Conservation (phyloP, 2,113 vertebrate species). For the Protobothrops mucrosquamatus region DNA sequence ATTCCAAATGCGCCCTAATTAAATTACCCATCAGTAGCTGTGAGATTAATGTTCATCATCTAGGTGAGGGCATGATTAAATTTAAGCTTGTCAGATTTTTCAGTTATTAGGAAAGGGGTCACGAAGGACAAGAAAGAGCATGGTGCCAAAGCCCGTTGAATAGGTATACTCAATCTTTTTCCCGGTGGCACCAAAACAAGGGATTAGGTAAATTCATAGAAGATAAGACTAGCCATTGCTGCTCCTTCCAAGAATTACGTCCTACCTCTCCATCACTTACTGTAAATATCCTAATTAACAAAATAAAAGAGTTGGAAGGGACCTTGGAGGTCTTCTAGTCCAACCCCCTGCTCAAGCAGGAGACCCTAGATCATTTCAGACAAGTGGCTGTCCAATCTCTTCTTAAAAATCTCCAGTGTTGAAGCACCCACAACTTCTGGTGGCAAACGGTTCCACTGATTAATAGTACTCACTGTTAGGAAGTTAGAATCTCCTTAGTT, state of each 20-base stretch:
- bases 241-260: background rate
- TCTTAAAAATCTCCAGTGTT: no score
- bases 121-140: background rate
- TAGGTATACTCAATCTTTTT: background rate
- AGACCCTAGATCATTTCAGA: no score
- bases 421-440: no score
- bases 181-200: background rate
- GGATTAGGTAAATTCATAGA: background rate
- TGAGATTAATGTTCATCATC: constrained; percentile 66
- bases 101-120: constrained; percentile 43
- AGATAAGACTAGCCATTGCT: background rate
- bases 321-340: no score
- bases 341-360: no score
- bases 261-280: background rate
- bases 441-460: no score
- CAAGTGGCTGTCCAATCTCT: no score
- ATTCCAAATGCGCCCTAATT: constrained; percentile 72
- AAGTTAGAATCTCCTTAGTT: no score
- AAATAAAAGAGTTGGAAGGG: no score
- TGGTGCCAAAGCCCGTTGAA: background rate
- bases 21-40: constrained; percentile 67
- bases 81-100: constrained; percentile 53
- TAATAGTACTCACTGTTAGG: no score
- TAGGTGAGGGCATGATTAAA: constrained; percentile 55
- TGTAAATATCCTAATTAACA: background rate